A percentile compares a stretch with the other conserved stretches of the same genome.
These are phyloP conservation scores for Agapostemon virescens DNA, from an alignment of 2,888 invertebrate genomes.

Conservation along the genomic window DNA sequence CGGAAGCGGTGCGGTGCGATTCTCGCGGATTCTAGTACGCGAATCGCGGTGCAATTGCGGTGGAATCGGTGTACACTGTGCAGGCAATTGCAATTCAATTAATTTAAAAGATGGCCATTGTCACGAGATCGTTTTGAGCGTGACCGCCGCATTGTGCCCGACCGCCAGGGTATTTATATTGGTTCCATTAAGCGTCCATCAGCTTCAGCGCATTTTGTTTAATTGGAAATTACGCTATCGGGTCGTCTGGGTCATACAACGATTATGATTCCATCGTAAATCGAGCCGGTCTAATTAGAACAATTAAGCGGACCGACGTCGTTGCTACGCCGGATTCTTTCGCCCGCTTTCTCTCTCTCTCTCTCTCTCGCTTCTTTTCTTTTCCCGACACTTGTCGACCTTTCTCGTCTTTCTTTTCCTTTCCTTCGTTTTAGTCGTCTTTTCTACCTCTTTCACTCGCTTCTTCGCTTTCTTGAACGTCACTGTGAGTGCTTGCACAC, in stretches of 20 bases:
- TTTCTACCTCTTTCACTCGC: not conserved
- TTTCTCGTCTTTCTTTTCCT: not conserved
- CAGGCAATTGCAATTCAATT: conserved; percentile 34
- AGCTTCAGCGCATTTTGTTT: conserved; percentile 26
- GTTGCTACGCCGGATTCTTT: not conserved
- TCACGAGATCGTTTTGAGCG: conserved; percentile 22
- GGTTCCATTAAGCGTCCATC: conserved; percentile 30
- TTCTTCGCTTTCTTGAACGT: not conserved
- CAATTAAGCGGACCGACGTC: not conserved
- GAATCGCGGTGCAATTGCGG: conserved; percentile 16
- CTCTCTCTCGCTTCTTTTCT: not conserved
- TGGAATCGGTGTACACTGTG: not conserved
- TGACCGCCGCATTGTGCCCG: not conserved
- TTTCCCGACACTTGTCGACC: not conserved
- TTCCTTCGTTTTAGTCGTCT: not conserved
- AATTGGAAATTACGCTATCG: conserved; percentile 38
- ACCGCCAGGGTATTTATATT: conserved; percentile 28
- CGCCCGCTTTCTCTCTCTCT: no score
- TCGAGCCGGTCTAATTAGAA: conserved; percentile 2
- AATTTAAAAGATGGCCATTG: conserved; percentile 50
- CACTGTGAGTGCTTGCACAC: conserved; percentile 2
- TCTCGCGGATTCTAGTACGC: not conserved
- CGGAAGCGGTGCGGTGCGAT: not conserved
- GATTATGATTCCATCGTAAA: conserved; percentile 16
- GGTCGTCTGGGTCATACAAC: not conserved